These are phyloP conservation scores for Furnarius figulus DNA, from an alignment of 2,113 vertebrate species.

Conservation along the genomic window DNA sequence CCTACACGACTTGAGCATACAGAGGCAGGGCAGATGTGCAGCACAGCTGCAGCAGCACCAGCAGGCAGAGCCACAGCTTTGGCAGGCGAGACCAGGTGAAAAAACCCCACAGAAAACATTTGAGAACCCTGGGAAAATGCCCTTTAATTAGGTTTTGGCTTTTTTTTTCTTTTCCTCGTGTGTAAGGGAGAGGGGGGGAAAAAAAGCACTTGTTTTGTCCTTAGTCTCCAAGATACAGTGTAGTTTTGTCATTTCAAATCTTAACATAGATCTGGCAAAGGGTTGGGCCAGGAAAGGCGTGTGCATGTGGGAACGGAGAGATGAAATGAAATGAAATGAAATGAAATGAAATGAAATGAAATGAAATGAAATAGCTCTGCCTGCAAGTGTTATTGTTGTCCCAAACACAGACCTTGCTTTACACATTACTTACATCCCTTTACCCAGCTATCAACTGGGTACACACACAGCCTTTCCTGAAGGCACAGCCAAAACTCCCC, in stretches of 20 bases:
- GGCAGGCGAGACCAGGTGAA: not conserved
- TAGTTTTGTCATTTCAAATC: not conserved
- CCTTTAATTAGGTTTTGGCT: not conserved
- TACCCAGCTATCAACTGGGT: not conserved
- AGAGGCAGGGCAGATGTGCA: not conserved
- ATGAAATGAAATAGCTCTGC: not conserved
- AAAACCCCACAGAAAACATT: not conserved
- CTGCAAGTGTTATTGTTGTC: not conserved
- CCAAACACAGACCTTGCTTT: not conserved
- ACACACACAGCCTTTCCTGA: not conserved
- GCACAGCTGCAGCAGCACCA: not conserved
- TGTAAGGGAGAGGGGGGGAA: not conserved
- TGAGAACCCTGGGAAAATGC: not conserved
- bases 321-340: not conserved
- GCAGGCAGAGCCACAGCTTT: not conserved
- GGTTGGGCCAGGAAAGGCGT: not conserved
- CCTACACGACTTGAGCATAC: fast-evolving
- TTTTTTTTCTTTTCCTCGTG: not conserved
- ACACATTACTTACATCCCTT: not conserved
- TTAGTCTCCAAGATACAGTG: not conserved
- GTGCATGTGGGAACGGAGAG: not conserved
- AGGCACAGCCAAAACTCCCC: not conserved
- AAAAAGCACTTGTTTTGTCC: not conserved
- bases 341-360: too few species aligned
- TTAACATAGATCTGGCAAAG: not conserved